Evolutionary conservation across 2,797 vertebrate species (phyloP), one percentile per base, ranked within the genome.

Genomic region (Protosalanx chinensis): DNA sequence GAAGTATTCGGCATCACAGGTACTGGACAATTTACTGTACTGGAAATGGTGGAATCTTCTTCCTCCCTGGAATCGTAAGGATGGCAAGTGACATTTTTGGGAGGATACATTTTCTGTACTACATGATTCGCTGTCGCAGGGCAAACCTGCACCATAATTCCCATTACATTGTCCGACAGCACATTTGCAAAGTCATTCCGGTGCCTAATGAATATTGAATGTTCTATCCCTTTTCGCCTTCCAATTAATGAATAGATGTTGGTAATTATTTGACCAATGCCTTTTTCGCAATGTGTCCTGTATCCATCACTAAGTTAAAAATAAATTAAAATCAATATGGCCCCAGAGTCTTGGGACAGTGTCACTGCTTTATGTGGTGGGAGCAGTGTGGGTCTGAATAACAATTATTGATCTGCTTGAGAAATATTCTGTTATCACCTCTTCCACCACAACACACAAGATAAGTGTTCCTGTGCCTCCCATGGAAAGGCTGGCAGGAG

Each of bases 301-400:
- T 92, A 93, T 92, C 92, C 90, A 92, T 93, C 92, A 92, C 90
- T 91, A 92, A 92, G 91, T 93, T 91, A 92, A 91, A 92, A 92
- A 92, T 92, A 93, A 91, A 94, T 93, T 93, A 89, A 91, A 93
- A 94, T 94, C 93, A 92, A 93, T 94, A 90, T 67, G 72, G 84
- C 78, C 67, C 74, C 82, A 80, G 87, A 87, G 86, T 89, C 89
- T 86, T 77, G 88, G 89, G 84, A 89, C 87, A 86, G 86, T 82
- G 85, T 86, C 87, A 81, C 84, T 86, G 86, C 82, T 90, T 87
- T 88, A 88, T 85, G 86, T 82, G 84, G 82, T 86, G 85, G 84
- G 88, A 88, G 82, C 84, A 81, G 78, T 84, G 84, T 86, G 82
- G 83, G 84, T 83, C 89, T 92, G 91, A 93, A 91, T 91, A 92